phyloP scores from a whole-genome alignment of 2,113 vertebrate species.

The Oriolus oriolus region DNA sequence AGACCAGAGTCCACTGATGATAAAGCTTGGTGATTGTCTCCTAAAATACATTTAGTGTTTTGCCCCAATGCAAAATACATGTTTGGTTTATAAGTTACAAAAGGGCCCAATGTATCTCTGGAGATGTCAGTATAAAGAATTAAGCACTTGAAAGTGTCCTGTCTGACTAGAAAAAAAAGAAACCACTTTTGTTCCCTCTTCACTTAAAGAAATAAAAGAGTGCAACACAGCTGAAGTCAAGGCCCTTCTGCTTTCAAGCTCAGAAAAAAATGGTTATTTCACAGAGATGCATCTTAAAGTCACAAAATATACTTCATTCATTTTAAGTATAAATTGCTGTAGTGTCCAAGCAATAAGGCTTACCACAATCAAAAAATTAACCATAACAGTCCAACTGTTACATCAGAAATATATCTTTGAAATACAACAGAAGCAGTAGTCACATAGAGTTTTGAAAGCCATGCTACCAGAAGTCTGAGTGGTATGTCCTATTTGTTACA shows the following conservation, averaged over 20 bases:
- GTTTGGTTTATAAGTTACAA: not conserved
- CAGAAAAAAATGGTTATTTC: not conserved
- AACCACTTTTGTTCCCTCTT: not conserved
- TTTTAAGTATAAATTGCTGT: not conserved
- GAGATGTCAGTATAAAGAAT: not conserved
- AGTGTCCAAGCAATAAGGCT: not conserved
- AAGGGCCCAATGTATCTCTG: not conserved
- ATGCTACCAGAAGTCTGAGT: not conserved
- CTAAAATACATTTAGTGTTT: not conserved
- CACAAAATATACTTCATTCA: not conserved
- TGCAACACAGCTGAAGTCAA: not conserved
- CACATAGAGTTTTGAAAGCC: not conserved
- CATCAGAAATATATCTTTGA: not conserved
- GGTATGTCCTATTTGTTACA: not conserved
- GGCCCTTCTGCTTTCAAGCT: not conserved
- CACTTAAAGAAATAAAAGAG: not conserved
- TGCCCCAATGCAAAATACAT: not conserved
- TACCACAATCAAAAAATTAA: not conserved
- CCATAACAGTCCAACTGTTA: not conserved
- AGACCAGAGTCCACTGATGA: not conserved
- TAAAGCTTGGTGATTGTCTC: not conserved
- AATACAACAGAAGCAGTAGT: not conserved
- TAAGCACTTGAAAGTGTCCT: not conserved
- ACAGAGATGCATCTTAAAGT: not conserved
- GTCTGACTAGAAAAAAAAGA: not conserved